Conservation (phyloP, 2,113 vertebrate genomes). For the Dasyurus viverrinus region DNA sequence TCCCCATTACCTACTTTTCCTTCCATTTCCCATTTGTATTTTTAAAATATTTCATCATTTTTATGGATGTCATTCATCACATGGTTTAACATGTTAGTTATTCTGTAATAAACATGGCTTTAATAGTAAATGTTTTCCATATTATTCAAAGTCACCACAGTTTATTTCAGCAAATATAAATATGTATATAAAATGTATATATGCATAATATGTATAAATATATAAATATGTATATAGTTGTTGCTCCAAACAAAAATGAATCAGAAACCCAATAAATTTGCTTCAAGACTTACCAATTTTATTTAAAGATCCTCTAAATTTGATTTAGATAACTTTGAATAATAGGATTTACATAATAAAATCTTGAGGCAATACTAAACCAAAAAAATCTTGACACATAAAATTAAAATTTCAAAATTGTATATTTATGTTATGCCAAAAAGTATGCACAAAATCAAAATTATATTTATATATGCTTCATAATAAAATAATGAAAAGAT, state of each 20-base stretch:
- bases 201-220: no score
- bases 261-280: constrained; percentile 99
- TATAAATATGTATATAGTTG: constrained; percentile 87
- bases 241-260: constrained; percentile 99
- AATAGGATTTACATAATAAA: constrained; percentile 99
- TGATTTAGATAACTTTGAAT: constrained; percentile 99
- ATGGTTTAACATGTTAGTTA: constrained; percentile 99
- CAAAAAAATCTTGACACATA: constrained; percentile 90
- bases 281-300: constrained; percentile 99
- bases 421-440: constrained; percentile 95
- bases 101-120: constrained; percentile 99
- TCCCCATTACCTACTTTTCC: not conserved
- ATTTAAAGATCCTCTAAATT: constrained; percentile 98
- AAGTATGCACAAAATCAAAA: constrained; percentile 89
- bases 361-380: constrained; percentile 97
- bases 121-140: constrained; percentile 99
- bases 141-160: constrained; percentile 99
- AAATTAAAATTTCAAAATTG: constrained; percentile 96
- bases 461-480: constrained; percentile 94
- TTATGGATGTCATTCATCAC: constrained; percentile 99
- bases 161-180: constrained; percentile 99
- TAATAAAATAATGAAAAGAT: constrained; percentile 93
- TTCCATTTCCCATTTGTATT: not conserved
- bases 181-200: constrained; percentile 91
- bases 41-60: constrained; percentile 87